Conservation (phyloP, 64 coral and sea anemone species). For the Pachyseris speciosa region DNA sequence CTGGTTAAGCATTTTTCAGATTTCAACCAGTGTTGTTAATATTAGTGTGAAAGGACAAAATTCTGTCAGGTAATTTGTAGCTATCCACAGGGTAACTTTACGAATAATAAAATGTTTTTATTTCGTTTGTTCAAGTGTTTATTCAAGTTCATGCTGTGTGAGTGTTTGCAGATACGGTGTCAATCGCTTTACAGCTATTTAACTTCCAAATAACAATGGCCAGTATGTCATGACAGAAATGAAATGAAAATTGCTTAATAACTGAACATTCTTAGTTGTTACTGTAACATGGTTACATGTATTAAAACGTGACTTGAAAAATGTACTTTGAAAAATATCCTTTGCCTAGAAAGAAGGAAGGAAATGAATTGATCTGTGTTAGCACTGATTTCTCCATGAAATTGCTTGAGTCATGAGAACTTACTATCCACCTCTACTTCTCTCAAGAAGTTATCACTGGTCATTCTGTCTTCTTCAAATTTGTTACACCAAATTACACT, state of each 20-base stretch:
- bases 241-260: background rate
- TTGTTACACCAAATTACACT: background rate
- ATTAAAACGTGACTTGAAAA: too few species aligned
- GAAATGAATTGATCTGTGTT: too few species aligned
- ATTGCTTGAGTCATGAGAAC: background rate
- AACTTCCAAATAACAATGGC: background rate
- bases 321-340: background rate
- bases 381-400: too few species aligned
- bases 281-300: background rate
- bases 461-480: background rate
- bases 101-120: background rate
- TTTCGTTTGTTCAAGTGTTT: background rate
- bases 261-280: background rate
- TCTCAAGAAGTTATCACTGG: background rate
- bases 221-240: conserved; percentile 1
- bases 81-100: background rate
- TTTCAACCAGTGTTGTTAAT: background rate
- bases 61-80: conserved; percentile 43
- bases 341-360: background rate
- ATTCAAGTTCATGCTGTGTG: conserved; percentile 16
- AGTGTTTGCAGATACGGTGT: background rate
- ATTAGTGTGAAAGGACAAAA: background rate
- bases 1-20: background rate
- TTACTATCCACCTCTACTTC: background rate
- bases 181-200: background rate